Evolutionary conservation across 2,888 invertebrate genomes (phyloP).

Genomic region (Thymelicus lineola): DNA sequence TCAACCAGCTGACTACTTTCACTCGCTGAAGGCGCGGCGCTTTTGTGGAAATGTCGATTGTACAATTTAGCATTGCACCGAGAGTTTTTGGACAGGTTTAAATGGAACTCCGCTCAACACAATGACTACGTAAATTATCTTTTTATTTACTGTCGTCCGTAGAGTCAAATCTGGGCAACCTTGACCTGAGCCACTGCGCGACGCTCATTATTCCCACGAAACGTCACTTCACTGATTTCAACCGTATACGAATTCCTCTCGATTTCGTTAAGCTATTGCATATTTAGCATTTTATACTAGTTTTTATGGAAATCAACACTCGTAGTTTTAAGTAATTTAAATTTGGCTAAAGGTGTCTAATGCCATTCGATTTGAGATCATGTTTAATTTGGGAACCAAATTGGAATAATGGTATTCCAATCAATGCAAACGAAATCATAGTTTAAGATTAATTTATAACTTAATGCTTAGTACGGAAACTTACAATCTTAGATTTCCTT

Average conservation of each 20-base stretch:
- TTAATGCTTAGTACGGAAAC: too few relatives aligned
- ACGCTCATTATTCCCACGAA: not conserved
- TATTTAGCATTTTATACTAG: too few relatives aligned
- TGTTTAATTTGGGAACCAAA: too few relatives aligned
- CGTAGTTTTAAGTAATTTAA: too few relatives aligned
- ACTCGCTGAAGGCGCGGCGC: not conserved
- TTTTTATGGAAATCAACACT: too few relatives aligned
- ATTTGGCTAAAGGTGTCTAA: too few relatives aligned
- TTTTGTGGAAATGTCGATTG: not conserved
- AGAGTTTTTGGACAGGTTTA: too few relatives aligned
- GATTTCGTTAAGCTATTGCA: not conserved
- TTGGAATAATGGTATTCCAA: too few relatives aligned
- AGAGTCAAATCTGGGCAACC: not conserved
- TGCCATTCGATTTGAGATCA: too few relatives aligned
- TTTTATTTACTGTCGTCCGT: not conserved
- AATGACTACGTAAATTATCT: not conserved
- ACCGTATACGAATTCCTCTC: not conserved
- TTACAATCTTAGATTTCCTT: too few relatives aligned
- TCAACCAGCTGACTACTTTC: conserved; percentile 14
- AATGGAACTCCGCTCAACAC: not conserved
- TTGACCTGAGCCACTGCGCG: not conserved
- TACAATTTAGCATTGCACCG: not conserved
- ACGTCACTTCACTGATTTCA: not conserved
- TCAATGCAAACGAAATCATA: too few relatives aligned
- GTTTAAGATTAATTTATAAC: too few relatives aligned